Conservation (phyloP, 2,113 vertebrate species). For the Cyanocitta stelleri region DNA sequence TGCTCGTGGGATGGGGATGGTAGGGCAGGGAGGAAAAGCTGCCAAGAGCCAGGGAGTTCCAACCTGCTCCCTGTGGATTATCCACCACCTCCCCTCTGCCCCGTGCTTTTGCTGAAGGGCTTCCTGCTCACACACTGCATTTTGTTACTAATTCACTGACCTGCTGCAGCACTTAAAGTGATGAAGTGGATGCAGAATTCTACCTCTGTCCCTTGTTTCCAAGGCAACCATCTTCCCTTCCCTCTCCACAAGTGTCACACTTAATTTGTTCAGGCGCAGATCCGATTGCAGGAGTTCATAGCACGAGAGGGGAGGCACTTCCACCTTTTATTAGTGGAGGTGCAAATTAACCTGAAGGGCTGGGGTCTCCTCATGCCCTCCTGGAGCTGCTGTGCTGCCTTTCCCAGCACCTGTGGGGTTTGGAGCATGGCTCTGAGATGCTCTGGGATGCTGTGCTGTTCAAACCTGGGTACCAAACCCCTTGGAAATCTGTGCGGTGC, state of each 20-base stretch:
- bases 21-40: not conserved
- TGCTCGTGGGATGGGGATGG: not conserved
- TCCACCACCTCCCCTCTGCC: not conserved
- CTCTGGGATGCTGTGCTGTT: not conserved
- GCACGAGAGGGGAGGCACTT: not conserved
- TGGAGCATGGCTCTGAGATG: not conserved
- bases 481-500: not conserved
- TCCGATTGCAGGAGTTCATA: not conserved
- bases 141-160: constrained; percentile 37
- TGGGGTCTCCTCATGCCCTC: not conserved
- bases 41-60: not conserved
- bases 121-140: not conserved
- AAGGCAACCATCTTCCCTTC: constrained; percentile 53
- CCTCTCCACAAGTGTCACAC: constrained; percentile 36
- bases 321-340: not conserved
- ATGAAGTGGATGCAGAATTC: constrained; percentile 53
- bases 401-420: not conserved
- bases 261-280: constrained; percentile 31
- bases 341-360: not conserved
- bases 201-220: constrained; percentile 57
- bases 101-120: not conserved
- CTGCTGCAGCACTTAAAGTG: constrained; percentile 49
- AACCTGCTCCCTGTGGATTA: not conserved
- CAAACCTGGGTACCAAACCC: not conserved
- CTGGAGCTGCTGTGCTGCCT: not conserved